Evolutionary conservation across 2,113 vertebrate species (phyloP).

Genomic region (Monopterus albus): DNA sequence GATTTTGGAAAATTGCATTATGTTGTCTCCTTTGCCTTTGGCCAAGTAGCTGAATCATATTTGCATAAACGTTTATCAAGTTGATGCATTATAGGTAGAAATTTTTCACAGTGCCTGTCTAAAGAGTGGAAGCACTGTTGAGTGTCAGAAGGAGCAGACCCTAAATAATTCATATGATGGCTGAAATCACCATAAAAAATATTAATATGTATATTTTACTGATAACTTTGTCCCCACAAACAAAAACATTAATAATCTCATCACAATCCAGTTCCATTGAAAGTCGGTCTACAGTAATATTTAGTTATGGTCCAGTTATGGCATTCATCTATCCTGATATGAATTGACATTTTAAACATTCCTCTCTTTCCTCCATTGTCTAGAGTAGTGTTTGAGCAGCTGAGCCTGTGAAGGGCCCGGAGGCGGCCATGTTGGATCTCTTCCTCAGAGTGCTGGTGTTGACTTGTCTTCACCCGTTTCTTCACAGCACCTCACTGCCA

Average conservation of each 20-base stretch:
- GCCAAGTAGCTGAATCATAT: neutral
- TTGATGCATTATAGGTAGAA: neutral
- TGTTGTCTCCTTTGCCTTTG: neutral
- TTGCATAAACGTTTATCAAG: constrained; percentile 10
- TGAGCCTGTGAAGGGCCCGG: constrained; percentile 33
- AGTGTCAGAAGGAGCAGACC: neutral
- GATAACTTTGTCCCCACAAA: too few relatives aligned
- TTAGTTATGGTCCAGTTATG: too few relatives aligned
- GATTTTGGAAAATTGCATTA: neutral
- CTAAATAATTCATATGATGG: constrained; percentile 6
- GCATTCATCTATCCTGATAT: neutral
- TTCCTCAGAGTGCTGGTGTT: constrained; percentile 54
- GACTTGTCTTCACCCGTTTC: constrained; percentile 62
- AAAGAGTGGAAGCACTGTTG: neutral
- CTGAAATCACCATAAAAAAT: too few relatives aligned
- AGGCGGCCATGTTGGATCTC: constrained; percentile 74
- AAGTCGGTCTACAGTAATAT: neutral
- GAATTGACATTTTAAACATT: neutral
- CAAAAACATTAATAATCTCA: neutral
- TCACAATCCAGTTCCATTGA: too few relatives aligned
- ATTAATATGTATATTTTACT: too few relatives aligned
- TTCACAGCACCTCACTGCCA: constrained; percentile 55
- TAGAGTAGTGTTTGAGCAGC: constrained; percentile 3
- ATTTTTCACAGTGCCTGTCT: neutral
- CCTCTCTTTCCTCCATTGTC: neutral